Evolutionary conservation across 2,113 vertebrate species (phyloP).

Genomic region (Fukomys damarensis): DNA sequence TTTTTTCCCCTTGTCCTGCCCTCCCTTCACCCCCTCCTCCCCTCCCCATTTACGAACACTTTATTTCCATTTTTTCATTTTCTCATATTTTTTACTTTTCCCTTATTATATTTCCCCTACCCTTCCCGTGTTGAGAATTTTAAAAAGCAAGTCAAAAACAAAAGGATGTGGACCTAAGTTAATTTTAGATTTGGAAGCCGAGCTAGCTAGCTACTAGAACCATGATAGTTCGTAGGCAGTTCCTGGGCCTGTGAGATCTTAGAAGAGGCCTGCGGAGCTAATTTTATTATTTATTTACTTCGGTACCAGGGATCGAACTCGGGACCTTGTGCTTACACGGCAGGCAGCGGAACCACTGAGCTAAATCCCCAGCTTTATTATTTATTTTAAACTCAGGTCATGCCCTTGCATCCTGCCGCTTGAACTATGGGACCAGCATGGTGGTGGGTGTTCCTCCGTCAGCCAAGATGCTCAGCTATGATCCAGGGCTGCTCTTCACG

Average conservation of each 20-base stretch:
- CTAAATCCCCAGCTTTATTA: too few relatives aligned
- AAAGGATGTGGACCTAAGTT: background rate
- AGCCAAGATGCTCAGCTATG: conserved; percentile 80
- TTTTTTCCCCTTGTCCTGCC: too few relatives aligned
- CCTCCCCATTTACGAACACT: too few relatives aligned
- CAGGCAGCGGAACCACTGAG: too few relatives aligned
- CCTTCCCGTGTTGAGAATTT: background rate
- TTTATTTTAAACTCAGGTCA: conserved; percentile 61
- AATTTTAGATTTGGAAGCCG: background rate
- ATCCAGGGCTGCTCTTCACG: conserved; percentile 86
- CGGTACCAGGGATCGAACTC: too few relatives aligned
- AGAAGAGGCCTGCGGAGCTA: background rate
- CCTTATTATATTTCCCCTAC: too few relatives aligned
- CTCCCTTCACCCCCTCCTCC: too few relatives aligned
- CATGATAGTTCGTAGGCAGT: background rate
- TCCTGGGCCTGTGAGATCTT: background rate
- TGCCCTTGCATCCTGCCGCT: conserved; percentile 52
- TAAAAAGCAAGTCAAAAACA: background rate
- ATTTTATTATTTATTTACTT: too few relatives aligned
- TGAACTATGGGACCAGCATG: conserved; percentile 86
- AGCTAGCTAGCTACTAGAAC: background rate
- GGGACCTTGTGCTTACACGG: too few relatives aligned
- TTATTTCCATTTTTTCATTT: too few relatives aligned
- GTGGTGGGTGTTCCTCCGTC: conserved; percentile 88
- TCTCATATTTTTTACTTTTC: too few relatives aligned